Base-by-base conservation (phyloP, 2,113 vertebrate genomes). In the Trematomus loennbergii region DNA sequence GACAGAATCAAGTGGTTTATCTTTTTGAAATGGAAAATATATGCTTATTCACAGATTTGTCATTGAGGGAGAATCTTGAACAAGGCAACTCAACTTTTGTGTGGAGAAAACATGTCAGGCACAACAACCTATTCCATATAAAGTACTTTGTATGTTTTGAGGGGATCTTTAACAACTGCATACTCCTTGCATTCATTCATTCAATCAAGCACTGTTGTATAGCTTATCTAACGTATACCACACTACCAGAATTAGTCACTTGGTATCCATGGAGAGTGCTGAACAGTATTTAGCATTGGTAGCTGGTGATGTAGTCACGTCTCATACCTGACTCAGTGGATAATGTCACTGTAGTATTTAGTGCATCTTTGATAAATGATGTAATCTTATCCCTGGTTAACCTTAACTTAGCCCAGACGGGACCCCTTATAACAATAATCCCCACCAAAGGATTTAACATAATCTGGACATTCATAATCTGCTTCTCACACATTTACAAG, bases 381-480 rank as follows among this genome's bases (percentile, higher is more conserved):
- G 45, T n/a, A 60, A 75, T 60, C 22, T 54, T 58, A 57, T 7
- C 68, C 43, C 40, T 33, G 46, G 33, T 7, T 22, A 45, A 9
- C 11, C 43, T 73, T 62, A 68, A 25, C 62, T 18, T 2, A 2
- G 25, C 45, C 20, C 71, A 15, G 36, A 36, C n/a, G 22, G 59
- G n/a, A 54, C 49, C 50, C 49, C 49, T 40, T 36, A 16, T 43
- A 16, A 63, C 58, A 49, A 29, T 75, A 61, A 79, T 84, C 66
- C 60, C 15, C 43, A 22, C 58, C 16, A 17, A 53, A 75, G 64
- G 33, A 75, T 73, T 72, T 40, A 69, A 75, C 20, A 69, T 16
- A 20, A 1, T 13, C 50, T 20, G n/a, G 53, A 65, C 48, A 78
- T 16, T 33, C 17, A 60, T 11, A 43, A 18, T 40, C 11, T 40